Evolutionary conservation across 2,888 invertebrate species (phyloP).

Genomic region (Calameuta filiformis): DNA sequence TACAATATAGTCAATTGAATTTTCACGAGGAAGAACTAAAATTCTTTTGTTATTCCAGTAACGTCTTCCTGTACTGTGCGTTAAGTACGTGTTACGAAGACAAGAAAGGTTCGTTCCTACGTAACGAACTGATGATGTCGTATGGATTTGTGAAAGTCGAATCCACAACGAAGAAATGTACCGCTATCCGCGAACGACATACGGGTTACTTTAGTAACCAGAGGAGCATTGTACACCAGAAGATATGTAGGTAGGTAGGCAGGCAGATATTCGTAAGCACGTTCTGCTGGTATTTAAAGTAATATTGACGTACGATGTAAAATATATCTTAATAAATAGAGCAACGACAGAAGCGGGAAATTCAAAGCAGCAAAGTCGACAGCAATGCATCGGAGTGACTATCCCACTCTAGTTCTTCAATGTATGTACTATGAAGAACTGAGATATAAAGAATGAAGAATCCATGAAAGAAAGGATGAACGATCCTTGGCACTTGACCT

Average conservation of each 20-base stretch:
- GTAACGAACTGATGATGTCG: conserved; percentile 4
- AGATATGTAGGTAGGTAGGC: not conserved
- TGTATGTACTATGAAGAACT: not conserved
- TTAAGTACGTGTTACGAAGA: not conserved
- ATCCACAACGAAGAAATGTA: conserved; percentile 40
- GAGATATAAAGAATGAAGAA: not conserved
- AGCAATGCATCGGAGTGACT: not conserved
- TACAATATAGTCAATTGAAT: not conserved
- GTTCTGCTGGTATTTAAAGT: not conserved
- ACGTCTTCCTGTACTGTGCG: not conserved
- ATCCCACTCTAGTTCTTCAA: not conserved
- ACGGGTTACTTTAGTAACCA: conserved; percentile 49
- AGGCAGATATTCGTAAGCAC: not conserved
- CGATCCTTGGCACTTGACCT: conserved; percentile 10
- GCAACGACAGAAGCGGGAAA: not conserved
- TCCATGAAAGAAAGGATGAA: not conserved
- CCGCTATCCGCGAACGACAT: conserved; percentile 61
- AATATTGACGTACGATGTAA: not conserved
- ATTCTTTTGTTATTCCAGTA: not conserved
- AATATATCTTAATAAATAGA: no score
- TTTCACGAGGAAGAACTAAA: not conserved
- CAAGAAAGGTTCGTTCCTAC: not conserved
- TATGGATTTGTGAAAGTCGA: conserved; percentile 47
- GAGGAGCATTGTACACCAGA: conserved; percentile 6
- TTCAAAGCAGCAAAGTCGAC: not conserved